A percentile compares a stretch with the other conserved stretches of the same genome.
phyloP scores from a whole-genome alignment of 2,888 invertebrate species.

The Orthosia incerta region DNA sequence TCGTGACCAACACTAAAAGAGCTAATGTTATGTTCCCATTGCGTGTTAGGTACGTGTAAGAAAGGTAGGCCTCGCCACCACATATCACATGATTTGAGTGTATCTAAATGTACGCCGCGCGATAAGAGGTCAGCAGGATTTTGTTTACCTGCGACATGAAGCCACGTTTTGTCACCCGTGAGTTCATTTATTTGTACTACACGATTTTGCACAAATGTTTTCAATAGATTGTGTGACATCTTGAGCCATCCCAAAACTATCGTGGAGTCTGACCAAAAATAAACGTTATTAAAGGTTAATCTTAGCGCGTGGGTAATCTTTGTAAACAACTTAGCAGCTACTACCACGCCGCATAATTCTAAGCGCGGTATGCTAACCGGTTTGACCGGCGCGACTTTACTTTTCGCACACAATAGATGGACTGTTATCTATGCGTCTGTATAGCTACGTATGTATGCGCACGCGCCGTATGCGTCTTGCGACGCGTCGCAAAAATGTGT shows the following conservation, averaged over 20 bases:
- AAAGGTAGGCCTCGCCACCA: not conserved
- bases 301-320: too few relatives aligned
- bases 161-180: not conserved
- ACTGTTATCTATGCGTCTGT: not conserved
- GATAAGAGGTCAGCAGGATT: conserved; percentile 5
- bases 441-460: not conserved
- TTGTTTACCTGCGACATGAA: conserved; percentile 7
- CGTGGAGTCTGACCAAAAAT: too few relatives aligned
- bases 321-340: too few relatives aligned
- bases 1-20: not conserved
- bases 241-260: too few relatives aligned
- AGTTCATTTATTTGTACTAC: not conserved
- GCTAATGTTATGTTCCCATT: not conserved
- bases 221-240: too few relatives aligned
- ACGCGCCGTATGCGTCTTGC: not conserved
- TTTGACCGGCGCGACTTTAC: not conserved
- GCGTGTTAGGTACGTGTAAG: not conserved
- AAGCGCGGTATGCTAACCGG: not conserved
- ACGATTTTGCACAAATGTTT: too few relatives aligned
- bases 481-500: conserved; percentile 5
- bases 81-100: not conserved
- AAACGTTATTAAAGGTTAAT: too few relatives aligned
- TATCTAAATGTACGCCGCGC: not conserved
- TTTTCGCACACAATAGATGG: not conserved
- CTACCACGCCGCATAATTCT: too few relatives aligned